Evolutionary conservation across 2,888 invertebrate genomes (phyloP).

Genomic region (Dusona sp.): DNA sequence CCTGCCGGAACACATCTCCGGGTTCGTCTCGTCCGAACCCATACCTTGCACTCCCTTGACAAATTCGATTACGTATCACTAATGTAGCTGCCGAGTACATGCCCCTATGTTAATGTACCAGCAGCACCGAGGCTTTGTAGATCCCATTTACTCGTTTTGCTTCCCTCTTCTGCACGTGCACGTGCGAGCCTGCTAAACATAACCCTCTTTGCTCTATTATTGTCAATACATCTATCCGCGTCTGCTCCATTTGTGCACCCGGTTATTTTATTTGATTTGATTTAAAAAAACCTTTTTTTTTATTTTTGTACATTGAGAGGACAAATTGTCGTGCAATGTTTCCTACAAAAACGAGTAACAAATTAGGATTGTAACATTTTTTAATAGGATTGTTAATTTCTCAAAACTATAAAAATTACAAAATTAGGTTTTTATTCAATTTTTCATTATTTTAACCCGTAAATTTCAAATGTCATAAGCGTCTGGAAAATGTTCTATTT

Average conservation of each 20-base stretch:
- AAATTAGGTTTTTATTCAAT: background rate
- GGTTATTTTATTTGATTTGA: background rate
- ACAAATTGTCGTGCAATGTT: background rate
- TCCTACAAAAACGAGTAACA: background rate
- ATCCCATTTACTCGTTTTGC: background rate
- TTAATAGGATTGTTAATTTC: no score
- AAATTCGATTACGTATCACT: slow-evolving; percentile 42
- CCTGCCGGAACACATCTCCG: background rate
- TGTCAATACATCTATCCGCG: background rate
- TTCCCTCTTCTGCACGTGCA: background rate
- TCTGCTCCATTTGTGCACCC: background rate
- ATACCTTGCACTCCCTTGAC: slow-evolving; percentile 17
- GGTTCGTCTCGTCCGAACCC: slow-evolving; percentile 18
- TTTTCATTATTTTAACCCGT: background rate
- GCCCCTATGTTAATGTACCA: slow-evolving; percentile 22
- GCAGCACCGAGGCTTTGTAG: slow-evolving; percentile 5
- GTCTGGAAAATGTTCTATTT: no score
- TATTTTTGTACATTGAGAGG: background rate
- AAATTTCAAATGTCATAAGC: no score
- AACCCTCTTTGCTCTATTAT: slow-evolving; percentile 7
- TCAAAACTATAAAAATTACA: no score
- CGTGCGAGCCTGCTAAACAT: slow-evolving; percentile 10
- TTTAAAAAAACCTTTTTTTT: background rate
- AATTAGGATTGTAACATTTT: background rate
- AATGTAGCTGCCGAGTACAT: slow-evolving; percentile 3